Conservation (phyloP, 2,113 vertebrate genomes). For the Setophaga kirtlandii region DNA sequence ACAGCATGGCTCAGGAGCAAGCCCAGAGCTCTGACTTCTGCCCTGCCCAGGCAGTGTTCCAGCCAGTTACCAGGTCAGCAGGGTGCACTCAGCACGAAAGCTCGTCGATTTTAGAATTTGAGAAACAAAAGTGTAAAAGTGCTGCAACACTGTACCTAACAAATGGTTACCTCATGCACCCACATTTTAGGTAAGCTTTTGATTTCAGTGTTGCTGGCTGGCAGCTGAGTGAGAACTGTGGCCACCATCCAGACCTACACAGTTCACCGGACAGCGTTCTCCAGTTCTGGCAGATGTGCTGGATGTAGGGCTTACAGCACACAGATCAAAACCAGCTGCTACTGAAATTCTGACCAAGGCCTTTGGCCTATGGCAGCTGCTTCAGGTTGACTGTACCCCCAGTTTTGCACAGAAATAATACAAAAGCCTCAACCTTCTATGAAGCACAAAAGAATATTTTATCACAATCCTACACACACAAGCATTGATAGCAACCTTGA, state of each 20-base stretch:
- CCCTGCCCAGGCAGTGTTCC: rapidly evolving
- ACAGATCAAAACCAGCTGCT: neutral
- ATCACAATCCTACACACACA: neutral
- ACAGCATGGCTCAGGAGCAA: neutral
- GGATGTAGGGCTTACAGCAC: neutral
- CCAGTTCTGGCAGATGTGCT: neutral
- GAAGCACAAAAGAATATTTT: neutral
- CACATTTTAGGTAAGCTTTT: rapidly evolving
- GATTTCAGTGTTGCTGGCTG: neutral
- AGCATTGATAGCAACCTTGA: neutral
- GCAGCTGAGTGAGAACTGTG: neutral
- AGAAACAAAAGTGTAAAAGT: neutral
- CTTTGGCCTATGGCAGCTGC: neutral
- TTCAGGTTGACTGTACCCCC: neutral
- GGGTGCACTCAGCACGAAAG: neutral
- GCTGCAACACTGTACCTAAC: neutral
- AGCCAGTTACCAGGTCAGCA: neutral
- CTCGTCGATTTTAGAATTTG: neutral
- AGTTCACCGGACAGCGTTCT: neutral
- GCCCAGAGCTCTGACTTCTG: neutral
- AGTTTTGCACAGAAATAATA: neutral
- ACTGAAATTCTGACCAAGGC: neutral
- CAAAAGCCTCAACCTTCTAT: neutral
- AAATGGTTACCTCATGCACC: neutral
- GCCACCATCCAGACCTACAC: neutral